Percentiles rank a stretch among this genome's conserved stretches.
These are phyloP conservation scores for Amphimedon queenslandica DNA, from an alignment of 37 sponge, comb jelly and placozoan genomes.

Conservation along the genomic window DNA sequence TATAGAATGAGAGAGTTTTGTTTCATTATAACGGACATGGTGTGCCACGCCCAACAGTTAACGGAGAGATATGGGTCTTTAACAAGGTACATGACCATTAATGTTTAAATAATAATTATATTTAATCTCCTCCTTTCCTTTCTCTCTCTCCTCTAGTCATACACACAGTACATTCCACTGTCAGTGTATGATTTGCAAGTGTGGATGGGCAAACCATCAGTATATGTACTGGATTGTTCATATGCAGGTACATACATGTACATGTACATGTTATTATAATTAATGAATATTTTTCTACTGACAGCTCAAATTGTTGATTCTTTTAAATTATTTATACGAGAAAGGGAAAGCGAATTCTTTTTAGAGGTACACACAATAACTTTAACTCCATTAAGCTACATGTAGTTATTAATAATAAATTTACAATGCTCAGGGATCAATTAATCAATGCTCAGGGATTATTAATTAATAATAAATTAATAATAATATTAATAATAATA, in stretches of 20 bases:
- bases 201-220: slow-evolving; percentile 90
- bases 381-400: too few relatives aligned
- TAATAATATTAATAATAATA: too few relatives aligned
- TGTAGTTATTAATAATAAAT: too few relatives aligned
- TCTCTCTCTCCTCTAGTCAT: slow-evolving; percentile 36
- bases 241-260: slow-evolving; percentile 68
- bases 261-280: neutral
- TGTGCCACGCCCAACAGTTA: slow-evolving; percentile 88
- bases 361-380: too few relatives aligned
- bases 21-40: slow-evolving; percentile 99
- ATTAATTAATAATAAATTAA: too few relatives aligned
- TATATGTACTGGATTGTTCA: slow-evolving; percentile 94
- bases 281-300: neutral
- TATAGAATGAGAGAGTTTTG: slow-evolving; percentile 85
- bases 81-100: slow-evolving; percentile 71
- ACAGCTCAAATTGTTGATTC: slow-evolving; percentile 58
- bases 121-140: neutral
- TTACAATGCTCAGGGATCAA: too few relatives aligned
- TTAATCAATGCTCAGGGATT: too few relatives aligned
- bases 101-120: neutral
- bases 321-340: slow-evolving; percentile 82
- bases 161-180: slow-evolving; percentile 97
- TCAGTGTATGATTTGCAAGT: slow-evolving; percentile 90
- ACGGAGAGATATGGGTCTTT: slow-evolving; percentile 99
- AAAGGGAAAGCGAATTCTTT: slow-evolving; percentile 75